Base-by-base conservation (phyloP, 2,888 invertebrate species). In the Brachypalpus laphriformis region DNA sequence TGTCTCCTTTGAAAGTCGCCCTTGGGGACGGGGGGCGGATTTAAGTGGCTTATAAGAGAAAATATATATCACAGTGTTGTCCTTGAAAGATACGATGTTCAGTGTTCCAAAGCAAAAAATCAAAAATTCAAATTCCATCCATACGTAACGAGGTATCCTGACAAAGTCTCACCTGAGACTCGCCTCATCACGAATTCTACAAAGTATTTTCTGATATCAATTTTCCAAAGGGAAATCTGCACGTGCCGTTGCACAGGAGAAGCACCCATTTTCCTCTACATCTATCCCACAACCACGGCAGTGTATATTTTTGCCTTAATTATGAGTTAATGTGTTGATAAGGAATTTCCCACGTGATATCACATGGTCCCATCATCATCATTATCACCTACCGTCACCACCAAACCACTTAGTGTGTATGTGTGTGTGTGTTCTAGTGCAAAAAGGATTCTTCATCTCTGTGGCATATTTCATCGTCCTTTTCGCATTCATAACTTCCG, bases 271-370 rank as follows among this genome's bases (percentile, higher is more conserved):
- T 14, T 1, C 22, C 3, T 45, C n/a, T 9, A n/a, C 7, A 5
- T 25, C 25, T 25, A 25, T 25, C 5, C 25, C 25, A 25, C 25
- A 25, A 2, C 3, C 1, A 3, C 0, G 4, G 18, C 11, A 42
- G 37, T 18, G 31, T 37, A 45, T 37, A 51, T 66, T 20, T 59
- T 66, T 45, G 3, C 61, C 54, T 72, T 82, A 78, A 82, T 82
- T 78, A 72, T 54, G 54, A 82, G 72, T 72, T 78, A 72, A 82
- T 72, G 82, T 57, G 82, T 77, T 71, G 76, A 76, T 76, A 76
- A 76, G 82, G 34, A 20, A 71, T 65, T 82, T 71, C 65, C 65
- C 71, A 71, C 25, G 42, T 65, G 65, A 71, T 57, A 77, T 51
- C 54, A 65, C 34, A 51, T 8, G 40, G 25, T 42, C 40, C 31